Evolutionary conservation across 1,140 invertebrate species (phyloP), one percentile per base, ranked within the genome.

Genomic region (Notospermus geniculatus): DNA sequence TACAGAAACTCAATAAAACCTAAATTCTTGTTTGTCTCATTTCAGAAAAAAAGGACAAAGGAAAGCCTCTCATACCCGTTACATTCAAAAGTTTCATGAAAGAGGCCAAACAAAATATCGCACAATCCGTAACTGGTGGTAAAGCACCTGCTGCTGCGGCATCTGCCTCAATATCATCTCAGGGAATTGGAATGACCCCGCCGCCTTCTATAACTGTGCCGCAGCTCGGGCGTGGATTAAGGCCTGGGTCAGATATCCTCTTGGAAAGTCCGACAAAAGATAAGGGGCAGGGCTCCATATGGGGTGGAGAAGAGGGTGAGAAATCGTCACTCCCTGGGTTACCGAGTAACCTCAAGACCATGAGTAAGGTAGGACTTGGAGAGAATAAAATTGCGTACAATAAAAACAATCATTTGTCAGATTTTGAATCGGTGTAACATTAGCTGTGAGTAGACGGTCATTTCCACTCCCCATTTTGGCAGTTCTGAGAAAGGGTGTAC

Each of bases 151-250:
- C 53, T 41, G 46, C 54, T 13, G 25, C 27, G 2, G 53, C 7
- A 17, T 27, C 19, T n/a, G n/a, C n/a, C n/a, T n/a, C n/a, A n/a
- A n/a, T n/a, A 27, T 22, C 30, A 2, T 27, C 29, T 59, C 29
- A 53, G 29, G 23, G 0, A 28, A 11, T 22, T 28, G 29, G 27
- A 23, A 53, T 52, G 50, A 15, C 27, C 29, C 50, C 15, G 4
- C 22, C 39, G 0, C 59, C 69, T 11, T 32, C 67, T 9, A 59
- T 55, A 17, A 17, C 56, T 45, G 54, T 39, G 1, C 77, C 77
- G 15, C 62, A 66, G 23, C 61, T 79, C 4, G 74, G 74, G 1
- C 68, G 69, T 62, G 77, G 75, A 9, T 67, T 75, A 19, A 30
- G 59, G 13, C 55, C 56, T 7, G 77, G 75, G 1, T 60, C 65